Evolutionary conservation across 2,113 vertebrate genomes (phyloP), one percentile per base, ranked within the genome.

Genomic region (Oreotragus oreotragus): DNA sequence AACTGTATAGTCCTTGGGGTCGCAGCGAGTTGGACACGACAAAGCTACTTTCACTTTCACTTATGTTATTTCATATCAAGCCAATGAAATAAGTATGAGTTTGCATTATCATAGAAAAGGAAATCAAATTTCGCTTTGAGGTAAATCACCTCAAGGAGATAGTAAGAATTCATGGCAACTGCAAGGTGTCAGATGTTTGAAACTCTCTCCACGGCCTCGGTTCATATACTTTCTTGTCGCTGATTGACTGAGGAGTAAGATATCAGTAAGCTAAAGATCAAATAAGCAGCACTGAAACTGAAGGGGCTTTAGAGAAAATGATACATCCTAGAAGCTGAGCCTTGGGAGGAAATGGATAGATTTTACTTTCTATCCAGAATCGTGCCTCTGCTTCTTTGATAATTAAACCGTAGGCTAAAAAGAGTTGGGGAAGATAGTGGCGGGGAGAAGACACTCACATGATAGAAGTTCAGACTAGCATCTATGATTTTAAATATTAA

Each of bases 401-500:
- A 58, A 97, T 96, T 89, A 91, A 77, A 81, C 25, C 66, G 13
- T 62, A 47, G 60, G 23, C 9, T 47, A 28, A 57, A 16, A 80
- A 21, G 6, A 5, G 11, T 1, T 0, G 5, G 12, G 16, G 5
- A 2, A 3, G 30, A 12, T 23, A 23, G 79, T 30, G 0, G 4
- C 1, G 2, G 30, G n/a, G n/a, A 17, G 45, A 45, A 25, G 49
- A 87, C 2, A 70, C 0, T 6, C 10, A 53, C 39, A 39, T 43
- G 55, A 57, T 81, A 73, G 39, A 96, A 93, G 43, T 88, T 91
- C 25, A 83, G 33, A 93, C 70, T 64, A 53, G 25, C 49, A 39
- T 86, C 79, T 91, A 66, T 66, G 83, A 88, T 58, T 91, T 97
- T 93, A 97, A 96, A 85, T 81, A 93, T 93, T 91, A 53, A 86